Evolutionary conservation across 2,888 invertebrate species (phyloP).

Genomic region (Pristionchus fissidentatus): DNA sequence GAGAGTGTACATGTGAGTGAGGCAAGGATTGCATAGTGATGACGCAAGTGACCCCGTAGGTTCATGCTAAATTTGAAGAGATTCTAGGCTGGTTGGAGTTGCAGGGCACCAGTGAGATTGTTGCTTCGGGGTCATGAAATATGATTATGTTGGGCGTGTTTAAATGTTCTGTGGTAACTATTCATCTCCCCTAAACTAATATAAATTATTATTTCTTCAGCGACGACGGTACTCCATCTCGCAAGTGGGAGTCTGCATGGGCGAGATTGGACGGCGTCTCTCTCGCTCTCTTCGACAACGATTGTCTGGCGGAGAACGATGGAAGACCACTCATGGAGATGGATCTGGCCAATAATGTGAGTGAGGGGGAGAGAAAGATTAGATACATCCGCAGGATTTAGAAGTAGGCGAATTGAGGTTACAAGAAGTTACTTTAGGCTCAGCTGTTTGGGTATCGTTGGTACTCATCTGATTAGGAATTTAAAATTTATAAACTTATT

Average conservation of each 20-base stretch:
- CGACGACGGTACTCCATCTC: background rate
- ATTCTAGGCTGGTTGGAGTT: background rate
- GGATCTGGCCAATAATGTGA: conserved; percentile 36
- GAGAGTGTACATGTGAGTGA: conserved; percentile 36
- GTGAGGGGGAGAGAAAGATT: background rate
- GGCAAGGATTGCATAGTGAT: background rate
- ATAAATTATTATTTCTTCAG: background rate
- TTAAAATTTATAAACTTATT: no score
- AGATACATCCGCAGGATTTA: no score
- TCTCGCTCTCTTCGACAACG: conserved; percentile 44
- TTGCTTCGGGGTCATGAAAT: background rate
- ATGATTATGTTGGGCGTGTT: background rate
- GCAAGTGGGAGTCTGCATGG: conserved; percentile 46
- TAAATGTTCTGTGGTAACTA: no score
- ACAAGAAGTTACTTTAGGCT: no score
- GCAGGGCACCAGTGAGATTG: no score
- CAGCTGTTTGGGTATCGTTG: no score
- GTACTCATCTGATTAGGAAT: no score
- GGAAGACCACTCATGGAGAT: conserved; percentile 5
- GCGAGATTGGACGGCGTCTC: conserved; percentile 26
- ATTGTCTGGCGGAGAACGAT: conserved; percentile 47
- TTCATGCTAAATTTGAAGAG: background rate
- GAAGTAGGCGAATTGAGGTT: no score
- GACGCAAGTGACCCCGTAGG: background rate
- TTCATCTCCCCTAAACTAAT: no score